Base-by-base conservation (phyloP, 2,888 invertebrate species). In the Sphaerophoria rueppellii region DNA sequence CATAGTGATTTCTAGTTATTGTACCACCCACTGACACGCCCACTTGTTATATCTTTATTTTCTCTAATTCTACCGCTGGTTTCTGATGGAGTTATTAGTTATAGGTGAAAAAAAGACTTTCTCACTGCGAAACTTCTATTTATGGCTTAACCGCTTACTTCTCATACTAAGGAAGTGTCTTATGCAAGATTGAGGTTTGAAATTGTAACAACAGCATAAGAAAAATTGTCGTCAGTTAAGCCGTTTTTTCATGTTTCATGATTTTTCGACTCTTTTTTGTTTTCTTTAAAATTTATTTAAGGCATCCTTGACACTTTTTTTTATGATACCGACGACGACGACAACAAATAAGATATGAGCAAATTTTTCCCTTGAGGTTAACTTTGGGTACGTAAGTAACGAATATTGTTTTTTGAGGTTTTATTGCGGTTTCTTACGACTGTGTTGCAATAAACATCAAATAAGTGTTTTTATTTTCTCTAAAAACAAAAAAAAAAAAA, bases 221-320 rank as follows among this genome's bases (percentile, higher is more conserved):
- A 50, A 71, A 52, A 40, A 67, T 85, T 70, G 77, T 81, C 76
- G 85, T 81, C 85, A 85, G 77, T 85, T 81, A 85, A 81, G 60
- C 72, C 54, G 54, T n/a, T n/a, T n/a, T n/a, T n/a, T 16, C 0
- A 37, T 2, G 16, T 37, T 63, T 55, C 6, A n/a, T n/a, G n/a
- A n/a, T 37, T 63, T 55, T 4, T 32, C 24, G 24, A 24, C 24
- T 2, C 24, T 24, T 24, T 24, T 24, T 24, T 24, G 24, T 24
- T 24, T 24, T 24, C 24, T 24, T 24, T 24, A 24, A 24, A n/a
- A n/a, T 69, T 61, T 69, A 40, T 57, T 43, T 61, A 43, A 43
- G 52, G 67, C 43, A 60, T 72, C n/a, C 16, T 78, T 71, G 55
- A 70, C 61, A 58, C 52, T 60, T 61, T 70, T 16, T 4, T 32